Percentiles rank a stretch among this genome's conserved stretches.
phyloP scores from a whole-genome alignment of 1,140 invertebrate species.

The Chionoecetes opilio region DNA sequence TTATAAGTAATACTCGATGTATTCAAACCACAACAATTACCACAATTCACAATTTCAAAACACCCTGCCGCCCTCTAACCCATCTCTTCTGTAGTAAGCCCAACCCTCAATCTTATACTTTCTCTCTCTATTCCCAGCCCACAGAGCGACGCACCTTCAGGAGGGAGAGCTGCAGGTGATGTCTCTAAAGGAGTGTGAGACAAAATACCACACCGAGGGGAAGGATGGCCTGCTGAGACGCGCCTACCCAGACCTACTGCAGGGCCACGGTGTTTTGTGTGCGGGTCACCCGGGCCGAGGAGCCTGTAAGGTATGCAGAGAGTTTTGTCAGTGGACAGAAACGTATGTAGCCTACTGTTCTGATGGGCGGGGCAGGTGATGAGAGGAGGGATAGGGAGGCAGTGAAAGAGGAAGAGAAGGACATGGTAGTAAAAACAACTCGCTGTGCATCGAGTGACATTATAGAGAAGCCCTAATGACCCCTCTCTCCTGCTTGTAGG shows the following conservation, averaged over 20 bases:
- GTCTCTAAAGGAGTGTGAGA: background rate
- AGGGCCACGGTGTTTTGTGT: constrained; percentile 35
- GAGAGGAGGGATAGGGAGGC: too few species aligned
- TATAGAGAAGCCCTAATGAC: background rate
- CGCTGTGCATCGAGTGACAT: background rate
- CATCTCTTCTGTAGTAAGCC: too few species aligned
- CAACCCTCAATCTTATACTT: too few species aligned
- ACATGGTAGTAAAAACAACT: background rate
- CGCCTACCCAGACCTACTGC: constrained; percentile 37
- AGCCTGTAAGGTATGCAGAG: background rate
- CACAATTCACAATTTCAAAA: too few species aligned
- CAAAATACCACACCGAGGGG: background rate
- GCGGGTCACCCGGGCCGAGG: constrained; percentile 14
- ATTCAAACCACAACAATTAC: too few species aligned
- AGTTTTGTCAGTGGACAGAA: too few species aligned
- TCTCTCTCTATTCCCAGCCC: background rate
- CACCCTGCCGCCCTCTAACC: too few species aligned
- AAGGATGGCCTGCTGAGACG: background rate
- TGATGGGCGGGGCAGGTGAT: too few species aligned
- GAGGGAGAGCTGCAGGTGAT: constrained; percentile 35
- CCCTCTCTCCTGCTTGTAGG: background rate
- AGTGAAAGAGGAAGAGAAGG: background rate
- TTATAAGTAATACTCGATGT: too few species aligned
- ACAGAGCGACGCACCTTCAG: constrained; percentile 1
- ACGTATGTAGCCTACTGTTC: too few species aligned